Evolutionary conservation across 2,888 invertebrate species (phyloP), one percentile per base, ranked within the genome.

Genomic region (Candidula unifasciata): DNA sequence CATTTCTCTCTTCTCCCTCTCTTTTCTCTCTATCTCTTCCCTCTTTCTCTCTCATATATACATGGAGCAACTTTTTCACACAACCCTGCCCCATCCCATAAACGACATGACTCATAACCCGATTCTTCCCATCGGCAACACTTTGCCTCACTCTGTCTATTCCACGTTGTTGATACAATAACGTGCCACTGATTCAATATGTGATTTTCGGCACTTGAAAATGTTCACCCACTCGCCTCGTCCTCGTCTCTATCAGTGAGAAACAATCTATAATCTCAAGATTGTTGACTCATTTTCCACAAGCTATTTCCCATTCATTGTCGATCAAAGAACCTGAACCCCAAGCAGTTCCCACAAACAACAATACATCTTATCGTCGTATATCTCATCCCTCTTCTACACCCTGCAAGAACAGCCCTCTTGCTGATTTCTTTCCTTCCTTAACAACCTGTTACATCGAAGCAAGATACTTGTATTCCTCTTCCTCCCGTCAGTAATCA

Each of bases 141-240:
- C 52, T 71, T 44, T 69, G 54, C 69, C 71, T 80, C 71, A 69
- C 54, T 74, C 52, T 74, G 35, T 52, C 74, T 74, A 33, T 74
- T 21, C 27, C 74, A 35, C 74, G n/a, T 60, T 60, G n/a, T 21
- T 24, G 5, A 60, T 5, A n/a, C 68, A 27, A 37, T 44, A 44
- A 44, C 13, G 44, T 44, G 44, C 13, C 44, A 44, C 44, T 13
- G 44, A 44, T 44, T 44, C 44, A 44, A 44, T 44, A 6, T 44
- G 44, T 6, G 13, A 10, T 44, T 44, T 13, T 44, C 44, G 13
- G 44, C 44, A 44, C 44, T 44, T 13, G 44, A 44, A 13, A 44
- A 13, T 13, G 13, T 13, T 13, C 44, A 44, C 6, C 44, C 44
- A 44, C 44, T 44, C 44, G 44, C 44, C 44, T 44, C 44, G 13